Conservation (phyloP, 2,113 vertebrate species). For the Pomatorhinus ruficollis region DNA sequence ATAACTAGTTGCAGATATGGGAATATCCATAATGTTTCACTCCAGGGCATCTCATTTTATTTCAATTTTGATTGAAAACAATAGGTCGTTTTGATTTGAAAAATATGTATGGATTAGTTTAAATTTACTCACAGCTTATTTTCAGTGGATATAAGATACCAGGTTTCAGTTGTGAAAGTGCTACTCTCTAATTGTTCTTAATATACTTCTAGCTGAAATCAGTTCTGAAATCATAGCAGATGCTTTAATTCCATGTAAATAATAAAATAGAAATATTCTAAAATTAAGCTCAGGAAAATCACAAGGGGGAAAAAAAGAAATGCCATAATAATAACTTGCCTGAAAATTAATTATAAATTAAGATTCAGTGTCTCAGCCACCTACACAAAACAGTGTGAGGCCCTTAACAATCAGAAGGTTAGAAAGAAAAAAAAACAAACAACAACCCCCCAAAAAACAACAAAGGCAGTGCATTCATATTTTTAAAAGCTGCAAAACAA, state of each 20-base stretch:
- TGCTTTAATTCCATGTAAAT: background rate
- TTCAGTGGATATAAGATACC: background rate
- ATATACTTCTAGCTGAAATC: background rate
- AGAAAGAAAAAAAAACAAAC: background rate
- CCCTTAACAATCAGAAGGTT: background rate
- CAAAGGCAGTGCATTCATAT: background rate
- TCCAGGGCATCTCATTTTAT: background rate
- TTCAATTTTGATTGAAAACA: background rate
- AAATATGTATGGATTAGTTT: background rate
- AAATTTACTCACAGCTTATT: background rate
- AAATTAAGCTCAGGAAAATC: background rate
- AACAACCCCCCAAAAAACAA: background rate
- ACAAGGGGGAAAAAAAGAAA: background rate
- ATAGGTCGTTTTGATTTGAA: background rate
- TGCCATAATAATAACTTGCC: background rate
- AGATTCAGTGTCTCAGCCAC: background rate
- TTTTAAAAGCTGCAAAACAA: background rate
- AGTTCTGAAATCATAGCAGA: background rate
- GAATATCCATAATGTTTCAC: background rate
- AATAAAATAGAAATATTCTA: background rate
- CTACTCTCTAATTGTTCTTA: background rate
- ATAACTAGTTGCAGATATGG: background rate
- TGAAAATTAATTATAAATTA: background rate
- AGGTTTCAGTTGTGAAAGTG: background rate
- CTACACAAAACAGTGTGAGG: background rate